These are phyloP conservation scores for Tipula helvola DNA, from an alignment of 2,888 invertebrate genomes.

Conservation along the genomic window DNA sequence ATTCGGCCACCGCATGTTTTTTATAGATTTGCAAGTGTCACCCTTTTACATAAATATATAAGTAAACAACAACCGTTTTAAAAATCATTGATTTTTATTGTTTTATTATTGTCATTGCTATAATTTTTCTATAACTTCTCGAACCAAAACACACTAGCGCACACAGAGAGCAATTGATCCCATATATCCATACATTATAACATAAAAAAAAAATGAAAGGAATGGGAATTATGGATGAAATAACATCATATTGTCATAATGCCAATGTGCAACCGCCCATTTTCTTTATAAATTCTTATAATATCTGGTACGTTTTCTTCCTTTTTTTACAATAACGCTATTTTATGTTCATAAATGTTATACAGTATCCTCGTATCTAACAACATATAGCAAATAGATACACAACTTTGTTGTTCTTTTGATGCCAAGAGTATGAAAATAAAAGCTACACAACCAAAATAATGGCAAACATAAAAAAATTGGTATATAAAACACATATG, in stretches of 20 bases:
- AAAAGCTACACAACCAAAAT: neutral
- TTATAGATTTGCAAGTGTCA: neutral
- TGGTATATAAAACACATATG: constrained; percentile 4
- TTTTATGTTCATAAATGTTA: neutral
- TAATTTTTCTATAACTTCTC: neutral
- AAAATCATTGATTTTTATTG: neutral
- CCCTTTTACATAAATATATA: neutral
- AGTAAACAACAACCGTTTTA: neutral
- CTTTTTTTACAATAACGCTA: neutral
- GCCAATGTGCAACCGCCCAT: constrained; percentile 7
- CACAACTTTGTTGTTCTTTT: neutral
- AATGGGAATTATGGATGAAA: neutral
- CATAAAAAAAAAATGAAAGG: neutral
- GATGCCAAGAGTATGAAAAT: neutral
- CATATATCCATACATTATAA: neutral
- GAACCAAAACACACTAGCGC: neutral
- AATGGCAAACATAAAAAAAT: neutral
- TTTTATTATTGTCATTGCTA: neutral
- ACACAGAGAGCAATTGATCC: neutral
- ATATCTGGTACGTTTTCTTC: constrained; percentile 4
- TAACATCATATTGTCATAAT: constrained; percentile 8
- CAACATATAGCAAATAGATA: neutral
- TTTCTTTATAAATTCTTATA: neutral
- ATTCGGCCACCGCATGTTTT: neutral
- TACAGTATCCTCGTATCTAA: neutral